A percentile compares a stretch with the other conserved stretches of the same genome.
Conservation (phyloP, 2,797 vertebrate species). For the Hydrocynus forskahlii region DNA sequence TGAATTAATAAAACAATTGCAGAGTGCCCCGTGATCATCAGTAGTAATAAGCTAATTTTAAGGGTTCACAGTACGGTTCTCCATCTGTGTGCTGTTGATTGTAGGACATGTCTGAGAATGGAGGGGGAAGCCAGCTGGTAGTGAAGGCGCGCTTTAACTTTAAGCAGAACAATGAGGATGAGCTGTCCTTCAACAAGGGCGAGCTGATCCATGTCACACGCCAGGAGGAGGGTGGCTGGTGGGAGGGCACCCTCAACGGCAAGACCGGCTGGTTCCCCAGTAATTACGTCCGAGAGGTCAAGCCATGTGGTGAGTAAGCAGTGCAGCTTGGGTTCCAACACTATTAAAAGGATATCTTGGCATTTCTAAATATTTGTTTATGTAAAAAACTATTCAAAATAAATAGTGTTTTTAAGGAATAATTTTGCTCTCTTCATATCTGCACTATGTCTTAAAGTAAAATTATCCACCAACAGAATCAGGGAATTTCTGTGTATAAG, state of each 20-base stretch:
- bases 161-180: conserved; percentile 98
- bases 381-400: too few species aligned
- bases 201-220: conserved; percentile 93
- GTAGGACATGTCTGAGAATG: conserved; percentile 98
- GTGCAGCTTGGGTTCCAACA: background rate
- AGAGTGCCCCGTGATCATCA: background rate
- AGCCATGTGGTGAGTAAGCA: conserved; percentile 88
- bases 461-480: too few species aligned
- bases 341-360: too few species aligned
- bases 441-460: too few species aligned
- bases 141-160: conserved; percentile 98
- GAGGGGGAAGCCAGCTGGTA: conserved; percentile 81
- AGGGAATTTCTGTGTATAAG: too few species aligned
- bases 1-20: background rate
- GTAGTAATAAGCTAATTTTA: background rate
- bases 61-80: background rate
- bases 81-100: conserved; percentile 39
- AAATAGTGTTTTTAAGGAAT: too few species aligned
- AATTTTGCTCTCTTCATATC: too few species aligned
- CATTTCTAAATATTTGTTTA: too few species aligned
- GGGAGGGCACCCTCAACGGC: conserved; percentile 92
- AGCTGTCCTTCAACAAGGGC: conserved; percentile 94
- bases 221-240: conserved; percentile 98
- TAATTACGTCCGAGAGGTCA: conserved; percentile 97
- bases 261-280: conserved; percentile 98